Percentiles rank a stretch among this genome's conserved stretches.
These are phyloP conservation scores for Dipodomys spectabilis DNA, from an alignment of 2,113 vertebrate species.

Conservation along the genomic window DNA sequence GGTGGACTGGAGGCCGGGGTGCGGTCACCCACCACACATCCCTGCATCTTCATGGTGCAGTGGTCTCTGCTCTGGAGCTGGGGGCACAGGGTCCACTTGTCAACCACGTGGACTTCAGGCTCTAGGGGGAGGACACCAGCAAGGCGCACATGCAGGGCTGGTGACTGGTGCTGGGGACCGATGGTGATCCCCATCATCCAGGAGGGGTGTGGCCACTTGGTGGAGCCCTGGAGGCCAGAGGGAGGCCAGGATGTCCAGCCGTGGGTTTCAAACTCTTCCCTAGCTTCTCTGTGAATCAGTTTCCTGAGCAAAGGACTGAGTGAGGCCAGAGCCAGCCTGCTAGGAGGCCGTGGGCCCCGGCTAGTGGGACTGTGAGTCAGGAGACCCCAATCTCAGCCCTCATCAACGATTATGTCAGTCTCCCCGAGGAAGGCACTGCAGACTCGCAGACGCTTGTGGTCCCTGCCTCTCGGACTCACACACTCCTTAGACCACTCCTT, in stretches of 20 bases:
- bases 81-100: too few relatives aligned
- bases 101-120: accelerated
- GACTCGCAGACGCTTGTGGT: accelerated
- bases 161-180: too few relatives aligned
- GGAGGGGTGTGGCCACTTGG: not conserved
- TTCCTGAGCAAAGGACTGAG: not conserved
- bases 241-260: accelerated
- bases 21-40: not conserved
- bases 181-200: too few relatives aligned
- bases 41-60: not conserved
- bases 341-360: accelerated
- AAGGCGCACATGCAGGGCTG: not conserved
- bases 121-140: not conserved
- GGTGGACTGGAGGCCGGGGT: accelerated
- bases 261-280: accelerated
- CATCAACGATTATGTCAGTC: too few relatives aligned
- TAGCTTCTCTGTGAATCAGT: not conserved
- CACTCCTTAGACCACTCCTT: accelerated
- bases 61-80: not conserved
- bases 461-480: accelerated
- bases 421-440: not conserved
- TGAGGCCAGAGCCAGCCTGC: accelerated
- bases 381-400: too few relatives aligned
- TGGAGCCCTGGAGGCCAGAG: too few relatives aligned
- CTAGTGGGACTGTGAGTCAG: too few relatives aligned